A percentile compares a stretch with the other conserved stretches of the same genome.
phyloP scores from a whole-genome alignment of 2,888 invertebrate species.

The Eupithecia dodoneata region DNA sequence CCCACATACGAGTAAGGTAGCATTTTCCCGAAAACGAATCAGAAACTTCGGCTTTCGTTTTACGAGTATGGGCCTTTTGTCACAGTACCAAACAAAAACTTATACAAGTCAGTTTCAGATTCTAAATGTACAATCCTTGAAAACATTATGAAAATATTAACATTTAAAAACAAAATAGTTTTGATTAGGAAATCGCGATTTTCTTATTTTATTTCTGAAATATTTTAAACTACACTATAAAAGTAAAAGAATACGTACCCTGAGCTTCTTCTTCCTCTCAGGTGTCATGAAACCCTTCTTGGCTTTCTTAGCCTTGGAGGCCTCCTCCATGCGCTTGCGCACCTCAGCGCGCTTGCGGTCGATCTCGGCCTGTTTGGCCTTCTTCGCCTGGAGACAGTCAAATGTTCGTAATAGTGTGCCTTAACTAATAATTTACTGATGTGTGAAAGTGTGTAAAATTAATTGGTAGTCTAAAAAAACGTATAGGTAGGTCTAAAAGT shows the following conservation, averaged over 20 bases:
- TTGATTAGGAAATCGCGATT: background rate
- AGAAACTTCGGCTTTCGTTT: background rate
- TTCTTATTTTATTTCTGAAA: background rate
- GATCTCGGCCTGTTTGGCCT: slow-evolving; percentile 98
- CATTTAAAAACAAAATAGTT: background rate
- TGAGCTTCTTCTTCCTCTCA: slow-evolving; percentile 99
- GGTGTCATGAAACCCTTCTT: slow-evolving; percentile 99
- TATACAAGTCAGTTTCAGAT: background rate
- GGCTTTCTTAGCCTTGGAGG: slow-evolving; percentile 98
- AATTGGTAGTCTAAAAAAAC: background rate
- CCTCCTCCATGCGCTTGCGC: slow-evolving; percentile 99
- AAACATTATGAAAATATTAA: background rate
- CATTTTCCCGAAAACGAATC: background rate
- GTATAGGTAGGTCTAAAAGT: background rate
- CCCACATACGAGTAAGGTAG: background rate
- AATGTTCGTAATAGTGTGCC: slow-evolving; percentile 43
- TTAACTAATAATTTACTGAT: slow-evolving; percentile 12
- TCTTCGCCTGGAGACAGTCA: slow-evolving; percentile 91
- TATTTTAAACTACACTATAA: background rate
- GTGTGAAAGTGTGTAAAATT: background rate
- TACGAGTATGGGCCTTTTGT: background rate
- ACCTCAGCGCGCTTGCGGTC: slow-evolving; percentile 99
- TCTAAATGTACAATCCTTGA: background rate
- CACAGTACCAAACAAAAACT: background rate
- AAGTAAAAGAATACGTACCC: slow-evolving; percentile 86